Base-by-base conservation (phyloP, 1,140 invertebrate species). In the Triops cancriformis region DNA sequence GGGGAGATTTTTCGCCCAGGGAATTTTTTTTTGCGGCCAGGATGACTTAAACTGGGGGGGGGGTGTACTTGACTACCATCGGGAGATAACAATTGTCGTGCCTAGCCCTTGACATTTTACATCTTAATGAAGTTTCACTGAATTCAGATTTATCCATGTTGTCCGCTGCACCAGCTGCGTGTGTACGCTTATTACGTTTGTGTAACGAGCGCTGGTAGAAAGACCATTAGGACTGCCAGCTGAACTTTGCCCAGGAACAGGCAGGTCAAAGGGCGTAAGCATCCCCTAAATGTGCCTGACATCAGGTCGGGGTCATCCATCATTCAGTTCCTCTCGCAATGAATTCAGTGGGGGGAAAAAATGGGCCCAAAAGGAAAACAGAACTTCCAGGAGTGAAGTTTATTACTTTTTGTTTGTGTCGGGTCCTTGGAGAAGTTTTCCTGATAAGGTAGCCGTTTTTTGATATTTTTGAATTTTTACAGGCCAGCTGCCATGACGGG, bases 221-320 rank as follows among this genome's bases (percentile, higher is more conserved):
- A 64, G 51, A 5, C 51, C 51, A 64, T 64, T 64, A 64, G 51
- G 14, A 23, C 10, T 14, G 51, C 51, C 51, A 64, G 51, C 51
- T 64, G 11, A 64, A 23, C 51, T 64, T 18, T 5, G 14, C 6
- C 5, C 1, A 64, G 51, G 51, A 64, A 64, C 51, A 23, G 51
- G 51, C 31, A 64, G 51, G 51, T 64, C 51, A 64, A 64, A 64
- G 51, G 51, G 51, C 51, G 23, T 64, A 64, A 64, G 23, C 51
- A 64, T 64, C 10, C 51, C 51, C 51, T 64, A 64, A 64, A 64
- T 64, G 51, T 10, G 51, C 51, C 51, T 64, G 51, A 64, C 51
- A 64, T 64, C 51, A 64, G 51, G 51, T 64, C 51, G 23, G 51
- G n/a, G 51, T 64, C 51, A 64, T 64, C 51, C n/a, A 64, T 64